Base-by-base conservation (phyloP, 2,797 vertebrate species). In the Melanotaenia maccullochi region DNA sequence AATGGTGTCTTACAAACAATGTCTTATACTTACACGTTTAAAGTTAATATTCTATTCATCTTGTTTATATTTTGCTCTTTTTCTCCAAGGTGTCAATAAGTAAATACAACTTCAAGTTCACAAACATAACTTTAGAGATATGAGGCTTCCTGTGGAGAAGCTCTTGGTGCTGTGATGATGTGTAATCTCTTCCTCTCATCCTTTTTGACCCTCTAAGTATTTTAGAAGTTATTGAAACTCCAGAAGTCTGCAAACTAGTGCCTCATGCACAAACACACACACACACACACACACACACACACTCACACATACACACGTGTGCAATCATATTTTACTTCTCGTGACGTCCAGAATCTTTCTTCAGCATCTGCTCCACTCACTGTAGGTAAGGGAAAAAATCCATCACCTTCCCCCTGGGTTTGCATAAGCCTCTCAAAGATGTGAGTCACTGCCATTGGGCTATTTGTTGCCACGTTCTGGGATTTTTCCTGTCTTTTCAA, bases 391-490 rank as follows among this genome's bases (percentile, higher is more conserved):
- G 91, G 80, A 85, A 89, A 92, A 93, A 94, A 95, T 95, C 93
- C 94, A 94, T 95, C 94, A 94, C 93, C 92, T 92, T 92, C 93
- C 94, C 92, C 91, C 87, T 92, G 93, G 93, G 93, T 94, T 94
- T 95, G 93, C 92, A 91, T 94, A 94, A 95, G 93, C 94, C 92
- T 93, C 93, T 94, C 93, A 90, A 85, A 91, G 90, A 93, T 92
- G 93, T 91, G 93, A 93, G 88, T 85, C 92, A 89, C 88, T 89
- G 86, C 85, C 85, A 89, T 87, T 85, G 89, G 89, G 87, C 90
- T 91, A 93, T 95, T 93, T 91, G 90, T 92, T 94, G 92, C 93
- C 89, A 92, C 86, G 84, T 94, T 89, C 82, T 87, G 93, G 93
- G 93, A 94, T 90, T 92, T 87, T 87, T 76, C 77, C 90, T 84